A percentile compares a stretch with the other conserved stretches of the same genome.
These are phyloP conservation scores for Apocrypta bakeri DNA, from an alignment of 1,140 invertebrate genomes.

Conservation along the genomic window DNA sequence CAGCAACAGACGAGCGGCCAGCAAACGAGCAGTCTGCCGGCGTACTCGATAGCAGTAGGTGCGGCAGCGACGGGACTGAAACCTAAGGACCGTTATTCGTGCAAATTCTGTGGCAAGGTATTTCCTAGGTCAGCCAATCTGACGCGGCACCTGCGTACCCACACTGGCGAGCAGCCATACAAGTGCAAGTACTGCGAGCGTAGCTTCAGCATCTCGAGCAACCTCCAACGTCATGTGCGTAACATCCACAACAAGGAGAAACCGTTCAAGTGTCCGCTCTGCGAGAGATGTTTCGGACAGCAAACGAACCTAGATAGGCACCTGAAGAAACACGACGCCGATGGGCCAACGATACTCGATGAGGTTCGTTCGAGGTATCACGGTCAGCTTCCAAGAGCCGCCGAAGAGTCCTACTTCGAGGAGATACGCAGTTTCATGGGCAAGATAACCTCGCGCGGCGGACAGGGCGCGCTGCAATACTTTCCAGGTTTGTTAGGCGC, in stretches of 20 bases:
- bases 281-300: slow-evolving; percentile 96
- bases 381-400: slow-evolving; percentile 67
- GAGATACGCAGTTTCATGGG: slow-evolving; percentile 96
- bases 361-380: slow-evolving; percentile 73
- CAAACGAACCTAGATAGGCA: slow-evolving; percentile 98
- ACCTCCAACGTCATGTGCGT: slow-evolving; percentile 97
- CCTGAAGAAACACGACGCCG: slow-evolving; percentile 97
- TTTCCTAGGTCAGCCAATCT: slow-evolving; percentile 99
- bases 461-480: slow-evolving; percentile 69
- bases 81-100: slow-evolving; percentile 94
- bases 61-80: slow-evolving; percentile 74
- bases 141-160: slow-evolving; percentile 96
- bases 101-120: slow-evolving; percentile 98
- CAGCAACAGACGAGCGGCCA: slow-evolving; percentile 48
- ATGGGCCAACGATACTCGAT: slow-evolving; percentile 84
- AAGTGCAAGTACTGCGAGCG: slow-evolving; percentile 99
- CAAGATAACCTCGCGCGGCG: slow-evolving; percentile 82
- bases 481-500: slow-evolving; percentile 66
- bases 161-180: slow-evolving; percentile 98
- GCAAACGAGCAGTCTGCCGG: slow-evolving; percentile 69
- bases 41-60: slow-evolving; percentile 65
- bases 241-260: slow-evolving; percentile 99
- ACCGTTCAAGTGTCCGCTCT: slow-evolving; percentile 90
- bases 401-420: slow-evolving; percentile 92
- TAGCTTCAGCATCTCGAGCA: slow-evolving; percentile 98